These are phyloP conservation scores for Coregonus suidteri DNA, from an alignment of 2,797 vertebrate genomes.

Conservation along the genomic window DNA sequence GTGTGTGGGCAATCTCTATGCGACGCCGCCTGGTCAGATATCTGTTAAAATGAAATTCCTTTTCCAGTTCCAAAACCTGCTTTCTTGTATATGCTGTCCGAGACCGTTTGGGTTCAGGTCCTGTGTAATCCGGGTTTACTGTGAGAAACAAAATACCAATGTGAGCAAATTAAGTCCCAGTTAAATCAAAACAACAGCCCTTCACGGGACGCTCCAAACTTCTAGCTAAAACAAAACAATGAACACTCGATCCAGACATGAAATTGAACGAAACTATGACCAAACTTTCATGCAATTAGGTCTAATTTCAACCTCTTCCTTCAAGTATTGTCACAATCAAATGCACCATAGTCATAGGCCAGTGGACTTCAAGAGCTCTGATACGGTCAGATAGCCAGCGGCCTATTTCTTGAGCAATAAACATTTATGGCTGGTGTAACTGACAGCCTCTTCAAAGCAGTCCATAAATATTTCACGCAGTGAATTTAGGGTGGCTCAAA, in stretches of 20 bases:
- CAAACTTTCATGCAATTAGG: conserved; percentile 30
- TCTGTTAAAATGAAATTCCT: conserved; percentile 99
- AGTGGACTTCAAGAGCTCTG: conserved; percentile 69
- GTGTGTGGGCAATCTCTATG: conserved; percentile 97
- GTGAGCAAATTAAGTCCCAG: conserved; percentile 46
- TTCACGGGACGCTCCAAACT: conserved; percentile 47
- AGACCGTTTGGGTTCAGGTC: conserved; percentile 95
- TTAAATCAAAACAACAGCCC: conserved; percentile 40
- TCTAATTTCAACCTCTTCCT: conserved; percentile 13
- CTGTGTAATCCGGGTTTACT: conserved; percentile 98
- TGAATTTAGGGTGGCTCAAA: conserved; percentile 61
- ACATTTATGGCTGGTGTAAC: conserved; percentile 98
- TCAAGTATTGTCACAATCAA: conserved; percentile 36
- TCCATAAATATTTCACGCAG: conserved; percentile 78
- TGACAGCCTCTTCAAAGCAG: conserved; percentile 84
- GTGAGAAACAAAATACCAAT: conserved; percentile 66
- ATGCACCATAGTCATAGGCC: conserved; percentile 46
- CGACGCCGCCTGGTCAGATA: conserved; percentile 97
- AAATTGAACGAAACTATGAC: conserved; percentile 12
- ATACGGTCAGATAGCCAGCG: conserved; percentile 68
- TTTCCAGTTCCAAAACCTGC: conserved; percentile 99
- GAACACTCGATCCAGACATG: conserved; percentile 29
- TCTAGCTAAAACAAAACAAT: conserved; percentile 27
- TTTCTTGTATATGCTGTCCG: conserved; percentile 98
- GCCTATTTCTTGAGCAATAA: conserved; percentile 95